phyloP scores from a whole-genome alignment of 2,797 vertebrate species.

The Myotis daubentonii region DNA sequence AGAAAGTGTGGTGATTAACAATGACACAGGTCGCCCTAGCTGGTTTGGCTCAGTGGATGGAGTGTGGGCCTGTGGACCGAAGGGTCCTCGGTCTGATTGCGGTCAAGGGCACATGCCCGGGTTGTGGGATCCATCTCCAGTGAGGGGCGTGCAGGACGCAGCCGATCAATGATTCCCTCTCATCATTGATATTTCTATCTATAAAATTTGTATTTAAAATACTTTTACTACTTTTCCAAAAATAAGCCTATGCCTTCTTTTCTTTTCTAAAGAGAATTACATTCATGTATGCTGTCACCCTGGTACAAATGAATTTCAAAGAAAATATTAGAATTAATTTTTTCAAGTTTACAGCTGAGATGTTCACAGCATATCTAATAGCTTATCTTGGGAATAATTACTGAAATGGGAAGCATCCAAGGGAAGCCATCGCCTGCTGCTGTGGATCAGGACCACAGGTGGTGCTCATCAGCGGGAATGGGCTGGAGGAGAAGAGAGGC shows the following conservation, averaged over 20 bases:
- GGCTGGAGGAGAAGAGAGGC: slow-evolving; percentile 73
- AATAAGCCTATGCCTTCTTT: slow-evolving; percentile 10
- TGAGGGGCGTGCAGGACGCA: background rate
- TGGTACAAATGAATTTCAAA: slow-evolving; percentile 69
- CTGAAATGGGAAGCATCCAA: slow-evolving; percentile 80
- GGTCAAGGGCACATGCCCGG: background rate
- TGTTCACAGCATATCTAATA: slow-evolving; percentile 83
- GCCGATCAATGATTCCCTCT: too few relatives aligned
- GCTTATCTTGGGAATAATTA: slow-evolving; percentile 84
- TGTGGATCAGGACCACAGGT: slow-evolving; percentile 83
- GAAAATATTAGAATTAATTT: slow-evolving; percentile 82
- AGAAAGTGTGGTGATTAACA: background rate
- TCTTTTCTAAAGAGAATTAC: slow-evolving; percentile 23
- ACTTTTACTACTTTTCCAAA: slow-evolving; percentile 41
- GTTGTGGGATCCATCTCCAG: too few relatives aligned
- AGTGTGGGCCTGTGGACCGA: too few relatives aligned
- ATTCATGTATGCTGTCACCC: slow-evolving; percentile 56
- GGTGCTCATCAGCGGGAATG: slow-evolving; percentile 80
- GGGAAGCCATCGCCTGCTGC: slow-evolving; percentile 83
- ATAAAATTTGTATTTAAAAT: slow-evolving; percentile 59
- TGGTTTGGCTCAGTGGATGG: too few relatives aligned
- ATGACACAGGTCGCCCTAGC: background rate
- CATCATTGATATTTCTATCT: background rate
- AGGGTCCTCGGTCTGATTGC: background rate
- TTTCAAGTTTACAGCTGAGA: slow-evolving; percentile 80